These are phyloP conservation scores for Himalopsyche kuldschensis DNA, from an alignment of 2,888 invertebrate species.

Conservation along the genomic window DNA sequence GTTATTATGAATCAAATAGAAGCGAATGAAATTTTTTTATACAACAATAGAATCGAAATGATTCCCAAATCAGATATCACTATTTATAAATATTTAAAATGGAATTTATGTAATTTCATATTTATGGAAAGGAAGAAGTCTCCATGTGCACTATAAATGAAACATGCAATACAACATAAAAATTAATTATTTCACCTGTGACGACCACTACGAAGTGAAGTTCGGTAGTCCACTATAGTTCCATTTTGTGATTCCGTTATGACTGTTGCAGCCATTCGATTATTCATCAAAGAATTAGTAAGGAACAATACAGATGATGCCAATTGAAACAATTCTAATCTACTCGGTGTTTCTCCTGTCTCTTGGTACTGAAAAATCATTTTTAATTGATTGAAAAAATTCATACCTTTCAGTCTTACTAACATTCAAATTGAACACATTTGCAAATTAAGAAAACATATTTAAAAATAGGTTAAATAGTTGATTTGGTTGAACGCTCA, in stretches of 20 bases:
- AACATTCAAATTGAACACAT: neutral
- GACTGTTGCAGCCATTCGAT: constrained; percentile 54
- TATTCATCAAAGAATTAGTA: constrained; percentile 54
- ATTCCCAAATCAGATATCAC: neutral
- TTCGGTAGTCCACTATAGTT: constrained; percentile 56
- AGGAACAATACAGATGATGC: constrained; percentile 56
- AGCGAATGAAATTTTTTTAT: no score
- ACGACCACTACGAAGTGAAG: constrained; percentile 58
- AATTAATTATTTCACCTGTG: constrained; percentile 49
- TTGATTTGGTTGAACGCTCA: no score
- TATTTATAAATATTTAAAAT: no score
- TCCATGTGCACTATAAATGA: no score
- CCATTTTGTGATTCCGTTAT: constrained; percentile 60
- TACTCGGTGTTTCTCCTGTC: constrained; percentile 52
- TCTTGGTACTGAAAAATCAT: constrained; percentile 48
- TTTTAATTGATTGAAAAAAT: neutral
- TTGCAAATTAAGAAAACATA: neutral
- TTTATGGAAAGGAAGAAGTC: no score
- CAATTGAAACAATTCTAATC: constrained; percentile 56
- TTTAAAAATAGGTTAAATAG: no score
- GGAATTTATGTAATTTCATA: no score
- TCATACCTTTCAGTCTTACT: neutral
- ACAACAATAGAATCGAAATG: neutral
- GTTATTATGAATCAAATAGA: neutral
- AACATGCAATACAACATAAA: neutral